phyloP scores from a whole-genome alignment of 2,888 invertebrate genomes.

The Acanthacorydalis orientalis region DNA sequence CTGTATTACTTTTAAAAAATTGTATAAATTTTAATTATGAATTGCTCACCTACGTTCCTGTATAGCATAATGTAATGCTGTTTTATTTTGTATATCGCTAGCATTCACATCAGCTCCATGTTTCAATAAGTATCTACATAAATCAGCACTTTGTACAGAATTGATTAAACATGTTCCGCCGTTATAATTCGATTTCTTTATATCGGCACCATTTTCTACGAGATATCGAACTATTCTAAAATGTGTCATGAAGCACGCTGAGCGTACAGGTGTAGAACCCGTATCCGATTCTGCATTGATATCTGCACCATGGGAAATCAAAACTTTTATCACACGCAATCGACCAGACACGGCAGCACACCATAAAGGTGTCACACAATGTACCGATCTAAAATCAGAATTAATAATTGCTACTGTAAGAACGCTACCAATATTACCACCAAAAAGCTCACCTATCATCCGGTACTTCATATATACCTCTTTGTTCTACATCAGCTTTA shows the following conservation, averaged over 20 bases:
- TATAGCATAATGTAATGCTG: slow-evolving; percentile 87
- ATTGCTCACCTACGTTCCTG: slow-evolving; percentile 45
- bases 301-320: slow-evolving; percentile 64
- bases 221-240: slow-evolving; percentile 61
- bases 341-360: slow-evolving; percentile 80
- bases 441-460: slow-evolving; percentile 42
- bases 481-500: slow-evolving; percentile 70
- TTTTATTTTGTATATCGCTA: slow-evolving; percentile 75
- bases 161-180: slow-evolving; percentile 90
- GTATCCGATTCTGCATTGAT: slow-evolving; percentile 79
- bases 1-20: background rate
- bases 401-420: background rate
- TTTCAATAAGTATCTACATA: slow-evolving; percentile 63
- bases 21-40: background rate
- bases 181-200: slow-evolving; percentile 70
- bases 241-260: slow-evolving; percentile 87
- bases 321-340: slow-evolving; percentile 54
- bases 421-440: too few species aligned
- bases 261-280: slow-evolving; percentile 77
- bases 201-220: slow-evolving; percentile 65
- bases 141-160: slow-evolving; percentile 68
- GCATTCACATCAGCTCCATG: slow-evolving; percentile 76
- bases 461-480: slow-evolving; percentile 68
- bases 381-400: slow-evolving; percentile 35
- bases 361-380: slow-evolving; percentile 81